Percentiles rank a stretch among this genome's conserved stretches.
Evolutionary conservation across 2,113 vertebrate species (phyloP).

Genomic region (Narcine bancroftii): DNA sequence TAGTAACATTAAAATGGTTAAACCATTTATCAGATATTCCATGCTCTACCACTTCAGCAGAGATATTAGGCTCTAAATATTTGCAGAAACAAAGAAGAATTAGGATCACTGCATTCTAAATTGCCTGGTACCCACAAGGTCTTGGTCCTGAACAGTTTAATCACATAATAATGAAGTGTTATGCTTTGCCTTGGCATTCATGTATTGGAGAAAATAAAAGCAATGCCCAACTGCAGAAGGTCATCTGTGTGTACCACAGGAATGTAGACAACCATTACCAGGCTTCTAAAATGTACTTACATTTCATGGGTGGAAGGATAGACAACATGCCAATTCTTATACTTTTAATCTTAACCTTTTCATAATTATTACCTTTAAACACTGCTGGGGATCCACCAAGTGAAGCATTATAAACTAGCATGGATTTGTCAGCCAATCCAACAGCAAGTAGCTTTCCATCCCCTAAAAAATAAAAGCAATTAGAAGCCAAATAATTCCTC

Average conservation of each 20-base stretch:
- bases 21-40: background rate
- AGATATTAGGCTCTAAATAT: background rate
- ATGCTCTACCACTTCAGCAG: background rate
- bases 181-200: background rate
- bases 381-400: conserved; percentile 54
- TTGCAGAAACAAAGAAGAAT: background rate
- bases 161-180: background rate
- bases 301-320: background rate
- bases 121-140: background rate
- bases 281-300: background rate
- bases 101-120: background rate
- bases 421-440: conserved; percentile 64
- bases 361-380: conserved; percentile 63
- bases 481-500: background rate
- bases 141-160: background rate
- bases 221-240: background rate
- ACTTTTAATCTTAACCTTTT: background rate
- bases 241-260: background rate
- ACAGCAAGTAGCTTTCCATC: conserved; percentile 72
- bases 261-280: background rate
- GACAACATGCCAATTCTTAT: background rate
- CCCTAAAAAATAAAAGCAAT: conserved; percentile 50
- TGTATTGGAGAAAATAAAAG: background rate
- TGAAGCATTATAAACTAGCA: conserved; percentile 60
- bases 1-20: background rate